Evolutionary conservation across 1,140 invertebrate species (phyloP), one percentile per base, ranked within the genome.

Genomic region (Globodera ellingtonae): DNA sequence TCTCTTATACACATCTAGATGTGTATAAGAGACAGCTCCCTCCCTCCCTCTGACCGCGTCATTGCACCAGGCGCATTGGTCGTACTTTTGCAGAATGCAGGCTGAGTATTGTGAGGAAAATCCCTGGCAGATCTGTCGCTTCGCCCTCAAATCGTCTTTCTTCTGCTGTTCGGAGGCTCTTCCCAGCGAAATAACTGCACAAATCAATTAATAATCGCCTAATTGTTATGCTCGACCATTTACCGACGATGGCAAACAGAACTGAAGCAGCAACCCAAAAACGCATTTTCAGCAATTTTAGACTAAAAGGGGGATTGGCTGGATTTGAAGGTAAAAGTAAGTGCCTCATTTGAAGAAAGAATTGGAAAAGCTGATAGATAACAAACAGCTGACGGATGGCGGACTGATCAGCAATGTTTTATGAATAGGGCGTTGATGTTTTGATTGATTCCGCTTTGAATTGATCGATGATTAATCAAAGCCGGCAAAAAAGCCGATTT

Each of bases 11-110:
- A n/a, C n/a, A n/a, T n/a, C n/a, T n/a, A n/a, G n/a, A n/a, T n/a
- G n/a, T n/a, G n/a, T n/a, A n/a, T n/a, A n/a, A n/a, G n/a, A n/a
- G n/a, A n/a, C n/a, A n/a, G n/a, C n/a, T n/a, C n/a, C n/a, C n/a
- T n/a, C n/a, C 67, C 2, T 70, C 46, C 46, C 6, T 44, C 24
- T 77, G 3, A 77, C 75, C 62, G 50, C 75, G 24, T 77, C 75
- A 47, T 77, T 77, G 50, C 75, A 77, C 75, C 75, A 77, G 35
- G 21, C 75, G 46, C 75, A 77, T 47, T 77, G 52, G 21, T 59
- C 44, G 69, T 77, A 69, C 24, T 52, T 69, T n/a, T 77, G 75
- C 9, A 46, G 13, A 62, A 65, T 77, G 69, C 75, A 77, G n/a
- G 65, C 50, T 6, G 59, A 13, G 15, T 62, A 62, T 62, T 62